Evolutionary conservation across 2,888 invertebrate genomes (phyloP), one percentile per base, ranked within the genome.

Genomic region (Eretmocerus hayati): DNA sequence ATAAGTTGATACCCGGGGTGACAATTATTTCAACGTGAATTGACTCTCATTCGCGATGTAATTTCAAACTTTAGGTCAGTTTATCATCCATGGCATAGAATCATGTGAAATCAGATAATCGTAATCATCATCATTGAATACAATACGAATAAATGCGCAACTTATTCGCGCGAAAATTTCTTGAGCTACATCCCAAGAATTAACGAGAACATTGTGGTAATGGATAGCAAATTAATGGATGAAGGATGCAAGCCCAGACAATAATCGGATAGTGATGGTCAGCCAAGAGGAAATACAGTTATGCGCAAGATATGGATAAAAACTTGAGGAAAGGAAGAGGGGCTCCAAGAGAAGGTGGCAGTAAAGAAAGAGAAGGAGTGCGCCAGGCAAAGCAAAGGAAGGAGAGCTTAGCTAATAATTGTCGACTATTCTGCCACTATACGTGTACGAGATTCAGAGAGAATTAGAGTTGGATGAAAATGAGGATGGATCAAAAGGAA

Each of bases 281-380:
- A 38, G 35, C 37, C 30, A 48, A 26, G 45, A 45, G 47, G 20
- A 35, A 46, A 46, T 38, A 39, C 45, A 45, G 45, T 45, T 45
- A 45, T n/a, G n/a, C n/a, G n/a, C n/a, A n/a, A n/a, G n/a, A n/a
- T n/a, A n/a, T n/a, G n/a, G 31, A 13, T n/a, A n/a, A 5, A 33
- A 9, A 33, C 33, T 26, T n/a, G n/a, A 15, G 33, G 15, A 33
- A 36, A 36, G 19, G 5, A 36, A 9, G 26, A 15, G 36, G 19
- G 19, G 11, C 36, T 6, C 16, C 4, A 36, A 19, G 26, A 6
- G 6, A 11, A 9, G 26, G 8, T 6, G 26, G 26, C 11, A 8
- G 6, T 6, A 9, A 36, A 8, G 8, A 2, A 6, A 20, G 36
- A 20, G 20, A 19, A 20, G 19, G 16, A 40, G 23, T 26, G 8